Evolutionary conservation across 2,113 vertebrate species (phyloP).

Genomic region (Plestiodon gilberti): DNA sequence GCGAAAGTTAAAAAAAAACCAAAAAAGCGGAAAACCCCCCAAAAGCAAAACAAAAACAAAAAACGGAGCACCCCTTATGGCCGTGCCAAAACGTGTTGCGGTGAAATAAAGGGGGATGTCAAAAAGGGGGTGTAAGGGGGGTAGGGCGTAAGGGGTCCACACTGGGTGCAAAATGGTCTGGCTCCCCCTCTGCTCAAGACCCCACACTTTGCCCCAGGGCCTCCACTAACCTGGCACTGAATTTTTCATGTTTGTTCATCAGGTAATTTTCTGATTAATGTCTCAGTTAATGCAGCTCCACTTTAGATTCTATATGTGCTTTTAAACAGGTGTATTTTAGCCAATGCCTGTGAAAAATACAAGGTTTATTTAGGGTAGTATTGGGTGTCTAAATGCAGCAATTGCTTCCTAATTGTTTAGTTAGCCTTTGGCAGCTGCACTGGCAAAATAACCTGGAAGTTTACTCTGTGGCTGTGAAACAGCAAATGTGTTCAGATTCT

Average conservation of each 20-base stretch:
- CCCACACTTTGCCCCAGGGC: no score
- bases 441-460: neutral
- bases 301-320: neutral
- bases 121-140: no score
- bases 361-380: neutral
- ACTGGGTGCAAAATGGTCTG: no score
- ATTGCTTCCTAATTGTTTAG: conserved; percentile 10
- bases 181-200: no score
- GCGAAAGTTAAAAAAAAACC: no score
- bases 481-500: conserved; percentile 6
- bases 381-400: neutral
- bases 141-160: no score
- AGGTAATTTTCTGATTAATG: conserved; percentile 44
- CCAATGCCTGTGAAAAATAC: neutral
- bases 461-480: neutral
- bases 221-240: neutral
- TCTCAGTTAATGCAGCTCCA: neutral
- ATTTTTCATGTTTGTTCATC: conserved; percentile 43
- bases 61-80: no score
- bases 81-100: no score
- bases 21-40: no score
- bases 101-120: no score
- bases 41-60: no score
- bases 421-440: conserved; percentile 3
- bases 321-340: neutral